Base-by-base conservation (phyloP, 2,888 invertebrate genomes). In the Lithophane ornitopus region DNA sequence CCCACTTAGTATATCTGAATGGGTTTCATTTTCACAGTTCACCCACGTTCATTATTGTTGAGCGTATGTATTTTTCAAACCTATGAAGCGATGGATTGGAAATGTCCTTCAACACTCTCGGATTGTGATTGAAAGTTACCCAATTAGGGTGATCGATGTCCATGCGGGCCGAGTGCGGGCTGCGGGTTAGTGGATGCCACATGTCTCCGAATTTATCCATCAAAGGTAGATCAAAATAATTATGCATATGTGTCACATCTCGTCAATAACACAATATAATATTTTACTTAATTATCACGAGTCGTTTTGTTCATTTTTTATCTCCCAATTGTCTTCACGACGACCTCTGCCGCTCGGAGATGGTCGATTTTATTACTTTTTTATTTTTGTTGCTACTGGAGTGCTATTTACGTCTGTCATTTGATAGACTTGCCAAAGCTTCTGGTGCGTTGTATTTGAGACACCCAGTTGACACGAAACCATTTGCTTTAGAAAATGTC, bases 361-460 rank as follows among this genome's bases (percentile, higher is more conserved):
- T 68, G 81, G 52, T 12, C 0, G 68, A 65, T 68, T 75, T 81
- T 75, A 79, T 76, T 44, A 63, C 0, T 59, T 68, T 78, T 79
- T 79, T 81, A 79, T 79, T 65, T 28, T 26, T 8, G 28, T 12
- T 22, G n/a, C 16, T 44, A 19, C 54, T 78, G 66, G 61, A 81
- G 62, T 19, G 28, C 34, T 81, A 78, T 78, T 74, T 56, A 3
- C 4, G 49, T 67, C 56, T 16, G 39, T 71, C 26, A 41, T 80
- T 49, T 73, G 49, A 41, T 80, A 62, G 44, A 22, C 22, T 73
- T 44, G 74, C 41, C 56, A 73, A 73, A 44, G 70, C 7, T 39
- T 28, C 3, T n/a, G 16, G 41, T 12, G 7, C 2, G 49, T 58
- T n/a, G 14, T 19, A 16, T 59, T 54, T 44, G 2, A 39, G 1